Base-by-base conservation (phyloP, 2,888 invertebrate genomes). In the Salpingus planirostris region DNA sequence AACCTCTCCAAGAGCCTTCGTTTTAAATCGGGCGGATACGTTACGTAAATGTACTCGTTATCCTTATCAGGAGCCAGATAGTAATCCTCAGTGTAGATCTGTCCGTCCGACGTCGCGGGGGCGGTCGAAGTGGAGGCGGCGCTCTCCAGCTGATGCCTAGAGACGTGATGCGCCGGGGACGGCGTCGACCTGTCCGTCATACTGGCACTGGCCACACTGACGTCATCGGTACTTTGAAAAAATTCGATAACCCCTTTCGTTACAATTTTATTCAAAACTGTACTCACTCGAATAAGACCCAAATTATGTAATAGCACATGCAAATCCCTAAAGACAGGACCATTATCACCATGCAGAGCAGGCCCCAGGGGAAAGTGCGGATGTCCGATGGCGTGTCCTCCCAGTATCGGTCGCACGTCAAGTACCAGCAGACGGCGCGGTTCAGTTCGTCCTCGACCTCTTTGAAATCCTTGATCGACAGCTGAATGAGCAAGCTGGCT, bases 391-490 rank as follows among this genome's bases (percentile, higher is more conserved):
- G 79, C 2, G 73, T 71, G 62, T 88, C 87, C 64, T 91, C 88
- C 89, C 90, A 91, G 64, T 89, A 91, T 41, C 85, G 78, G 60
- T 90, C 89, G 59, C 92, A 92, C 44, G 88, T 88, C 55, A 92
- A 68, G 65, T 89, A 91, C 81, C 90, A 90, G 63, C 92, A 92
- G 24, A 91, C 81, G 2, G 85, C 85, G 54, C 85, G 78, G 62
- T 89, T 87, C 66, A 91, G 74, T 62, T 89, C 88, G 59, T 86
- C 90, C 78, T 88, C 88, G 54, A 89, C 78, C 65, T 87, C 86
- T 54, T 78, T 83, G 63, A 88, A 89, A 58, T 87, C 82, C 58
- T 86, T 81, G 44, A 83, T 73, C 8, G 85, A 83, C 42, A 89
- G 70, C 60, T 86, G 83, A 31, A 87, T 70, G 33, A 90, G 64